Percentiles rank a stretch among this genome's conserved stretches.
These are phyloP conservation scores for Drosophila melanocephala DNA, from an alignment of 2,888 invertebrate species.

Conservation along the genomic window DNA sequence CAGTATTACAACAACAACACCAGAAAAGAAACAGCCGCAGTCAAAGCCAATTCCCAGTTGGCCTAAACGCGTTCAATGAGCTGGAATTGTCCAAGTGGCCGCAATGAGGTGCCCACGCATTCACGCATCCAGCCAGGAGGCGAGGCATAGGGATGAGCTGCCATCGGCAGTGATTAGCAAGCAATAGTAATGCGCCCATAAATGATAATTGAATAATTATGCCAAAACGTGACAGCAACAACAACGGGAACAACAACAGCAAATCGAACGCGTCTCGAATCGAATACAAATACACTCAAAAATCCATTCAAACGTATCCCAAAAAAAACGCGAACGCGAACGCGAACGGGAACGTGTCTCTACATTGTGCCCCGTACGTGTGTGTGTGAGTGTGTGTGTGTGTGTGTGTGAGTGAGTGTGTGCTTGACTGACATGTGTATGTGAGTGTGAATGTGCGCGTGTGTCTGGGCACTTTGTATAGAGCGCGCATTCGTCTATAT, in stretches of 20 bases:
- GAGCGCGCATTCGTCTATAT: conserved; percentile 17
- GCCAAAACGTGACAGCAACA: conserved; percentile 31
- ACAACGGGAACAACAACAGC: not conserved
- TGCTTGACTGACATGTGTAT: not conserved
- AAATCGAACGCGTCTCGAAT: conserved; percentile 18
- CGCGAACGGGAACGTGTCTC: conserved; percentile 34
- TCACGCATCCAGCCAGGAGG: conserved; percentile 3
- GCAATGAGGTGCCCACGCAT: conserved; percentile 25
- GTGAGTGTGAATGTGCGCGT: not conserved
- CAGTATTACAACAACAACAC: conserved; percentile 43
- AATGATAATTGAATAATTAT: conserved; percentile 38
- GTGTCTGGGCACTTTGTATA: conserved; percentile 5
- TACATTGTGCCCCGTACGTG: conserved; percentile 13
- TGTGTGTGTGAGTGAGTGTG: conserved; percentile 7
- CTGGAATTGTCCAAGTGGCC: conserved; percentile 66
- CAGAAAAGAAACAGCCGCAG: conserved; percentile 9
- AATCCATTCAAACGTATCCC: conserved; percentile 37
- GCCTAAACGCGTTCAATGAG: conserved; percentile 58
- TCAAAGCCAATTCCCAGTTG: conserved; percentile 12
- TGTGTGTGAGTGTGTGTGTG: conserved; percentile 3
- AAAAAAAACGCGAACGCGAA: conserved; percentile 41
- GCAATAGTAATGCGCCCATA: conserved; percentile 38
- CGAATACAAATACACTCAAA: conserved; percentile 33
- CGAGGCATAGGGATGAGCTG: conserved; percentile 2
- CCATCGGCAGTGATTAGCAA: conserved; percentile 27